A percentile compares a stretch with the other conserved stretches of the same genome.
Evolutionary conservation across 2,888 invertebrate species (phyloP).

Genomic region (Xanthorhoe spadicearia): DNA sequence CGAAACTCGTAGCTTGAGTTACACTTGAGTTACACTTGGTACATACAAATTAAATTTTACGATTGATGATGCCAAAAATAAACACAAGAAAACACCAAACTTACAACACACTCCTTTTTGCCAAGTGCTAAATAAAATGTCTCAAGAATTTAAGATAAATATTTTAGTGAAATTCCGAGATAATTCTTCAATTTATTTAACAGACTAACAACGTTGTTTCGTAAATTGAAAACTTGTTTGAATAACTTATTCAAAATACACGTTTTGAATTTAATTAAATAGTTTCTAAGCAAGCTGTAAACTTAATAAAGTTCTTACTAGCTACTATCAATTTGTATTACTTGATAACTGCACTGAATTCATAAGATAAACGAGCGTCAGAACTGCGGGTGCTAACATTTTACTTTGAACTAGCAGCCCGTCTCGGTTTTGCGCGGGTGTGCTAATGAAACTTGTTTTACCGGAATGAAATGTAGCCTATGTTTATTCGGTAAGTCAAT

Average conservation of each 20-base stretch:
- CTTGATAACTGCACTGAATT: neutral
- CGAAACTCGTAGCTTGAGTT: no score
- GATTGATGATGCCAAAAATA: neutral
- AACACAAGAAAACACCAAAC: neutral
- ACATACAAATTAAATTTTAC: neutral
- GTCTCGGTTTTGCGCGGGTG: no score
- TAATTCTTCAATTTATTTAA: neutral
- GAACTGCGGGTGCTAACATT: no score
- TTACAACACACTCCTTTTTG: neutral
- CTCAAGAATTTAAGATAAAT: neutral
- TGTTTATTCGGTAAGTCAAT: no score
- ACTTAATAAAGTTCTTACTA: constrained; percentile 12
- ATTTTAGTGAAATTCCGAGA: neutral
- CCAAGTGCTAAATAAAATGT: neutral
- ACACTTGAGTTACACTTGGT: no score
- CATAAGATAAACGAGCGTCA: neutral
- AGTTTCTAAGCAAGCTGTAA: constrained; percentile 15
- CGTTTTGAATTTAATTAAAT: constrained; percentile 16
- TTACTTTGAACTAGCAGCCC: no score
- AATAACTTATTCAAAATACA: constrained; percentile 16
- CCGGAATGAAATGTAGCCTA: no score
- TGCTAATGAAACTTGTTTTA: no score
- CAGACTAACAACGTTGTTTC: neutral
- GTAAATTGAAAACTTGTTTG: constrained; percentile 3
- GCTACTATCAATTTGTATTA: constrained; percentile 14